Base-by-base conservation (phyloP, 2,113 vertebrate species). In the Microtus montanus region DNA sequence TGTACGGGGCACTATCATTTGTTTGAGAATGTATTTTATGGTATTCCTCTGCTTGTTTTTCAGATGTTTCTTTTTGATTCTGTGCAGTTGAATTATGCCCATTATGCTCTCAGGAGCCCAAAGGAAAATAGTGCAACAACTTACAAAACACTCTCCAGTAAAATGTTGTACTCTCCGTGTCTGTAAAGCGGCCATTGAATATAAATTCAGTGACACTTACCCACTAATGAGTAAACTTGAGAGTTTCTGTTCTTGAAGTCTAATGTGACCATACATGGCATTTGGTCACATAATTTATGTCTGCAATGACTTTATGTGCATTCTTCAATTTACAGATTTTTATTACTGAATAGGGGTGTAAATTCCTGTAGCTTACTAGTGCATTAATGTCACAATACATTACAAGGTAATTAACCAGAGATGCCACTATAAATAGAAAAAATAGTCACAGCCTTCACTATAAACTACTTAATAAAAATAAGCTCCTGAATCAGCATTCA, bases 331-430 rank as follows among this genome's bases (percentile, higher is more conserved):
- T 95, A 97, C 89, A 94, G 93, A 96, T 30, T 80, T 80, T 96
- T 98, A 90, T 94, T 93, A 95, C 95, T 90, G 97, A 97, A 97
- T 90, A 96, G 41, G 94, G 96, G 77, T 97, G 49, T 98, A 98
- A 98, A 98, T 98, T 98, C 84, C 85, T 97, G 52, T 97, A 97
- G 97, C 98, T 98, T 98, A 97, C 98, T 96, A 97, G 98, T 98
- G 70, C 98, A 98, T 98, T 98, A 98, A 97, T 98, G 98, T 98
- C 98, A 98, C 91, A 61, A 68, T 98, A 97, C 96, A 98, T 98
- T 98, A 98, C 92, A 88, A 96, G 95, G 96, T 97, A 98, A 98
- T 98, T 98, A 98, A 97, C 98, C 97, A 97, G 97, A 97, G 88
- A 96, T 96, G 93, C 95, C 97, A 96, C 97, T 98, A 97, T 96